phyloP scores from a whole-genome alignment of 1,140 invertebrate genomes.

The Zeugodacus cucurbitae region DNA sequence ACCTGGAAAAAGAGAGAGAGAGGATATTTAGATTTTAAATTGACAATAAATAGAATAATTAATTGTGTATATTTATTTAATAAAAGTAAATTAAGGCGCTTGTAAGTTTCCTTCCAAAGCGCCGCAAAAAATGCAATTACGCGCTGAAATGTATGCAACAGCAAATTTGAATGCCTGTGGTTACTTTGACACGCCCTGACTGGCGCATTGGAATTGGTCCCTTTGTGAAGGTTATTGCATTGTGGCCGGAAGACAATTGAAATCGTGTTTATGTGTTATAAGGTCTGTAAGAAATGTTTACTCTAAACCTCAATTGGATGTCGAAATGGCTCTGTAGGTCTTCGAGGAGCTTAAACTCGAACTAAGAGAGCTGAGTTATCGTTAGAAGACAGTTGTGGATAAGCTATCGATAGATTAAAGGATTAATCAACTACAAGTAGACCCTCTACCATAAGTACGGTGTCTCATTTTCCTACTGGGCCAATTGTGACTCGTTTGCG shows the following conservation, averaged over 20 bases:
- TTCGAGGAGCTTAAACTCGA: no score
- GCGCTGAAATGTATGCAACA: neutral
- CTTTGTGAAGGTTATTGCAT: neutral
- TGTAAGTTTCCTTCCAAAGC: no score
- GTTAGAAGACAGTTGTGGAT: no score
- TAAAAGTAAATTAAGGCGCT: no score
- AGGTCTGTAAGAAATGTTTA: neutral
- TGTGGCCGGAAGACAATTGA: neutral
- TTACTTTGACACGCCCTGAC: neutral
- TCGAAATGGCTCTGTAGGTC: no score
- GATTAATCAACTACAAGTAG: no score
- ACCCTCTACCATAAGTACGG: no score
- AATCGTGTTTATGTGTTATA: neutral
- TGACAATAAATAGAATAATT: no score
- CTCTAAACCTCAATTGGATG: no score
- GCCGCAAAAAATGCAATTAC: neutral
- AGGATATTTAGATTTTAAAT: neutral
- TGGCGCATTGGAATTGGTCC: neutral
- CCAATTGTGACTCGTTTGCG: neutral
- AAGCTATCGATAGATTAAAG: no score
- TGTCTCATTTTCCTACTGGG: neutral
- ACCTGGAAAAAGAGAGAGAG: constrained; percentile 72
- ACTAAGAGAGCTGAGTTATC: no score
- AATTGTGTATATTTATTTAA: no score
- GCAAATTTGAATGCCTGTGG: neutral